Base-by-base conservation (phyloP, 2,113 vertebrate species). In the Nematolebias whitei region DNA sequence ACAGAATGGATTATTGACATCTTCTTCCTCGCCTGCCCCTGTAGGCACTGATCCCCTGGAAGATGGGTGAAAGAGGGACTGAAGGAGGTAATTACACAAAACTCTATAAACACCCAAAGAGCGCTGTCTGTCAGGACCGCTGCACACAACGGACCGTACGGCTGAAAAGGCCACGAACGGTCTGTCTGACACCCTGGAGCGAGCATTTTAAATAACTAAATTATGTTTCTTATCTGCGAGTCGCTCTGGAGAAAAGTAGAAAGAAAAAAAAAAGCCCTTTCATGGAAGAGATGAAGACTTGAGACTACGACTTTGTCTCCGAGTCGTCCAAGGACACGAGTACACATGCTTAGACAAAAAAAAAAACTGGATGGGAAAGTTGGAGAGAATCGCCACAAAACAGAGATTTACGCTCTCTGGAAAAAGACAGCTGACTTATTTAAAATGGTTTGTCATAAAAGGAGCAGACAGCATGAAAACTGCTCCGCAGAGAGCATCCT, bases 1-100 rank as follows among this genome's bases (percentile, higher is more conserved):
- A 57, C 60, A 60, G 79, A 68, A 77, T 62, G 71, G 83, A 80
- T 88, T 90, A 90, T 91, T 91, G 89, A 87, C 88, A 89, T 90
- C 76, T 82, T 79, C 70, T 71, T 79, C 72, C 58, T 65, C 5
- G 74, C 47, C 68, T 70, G 63, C 80, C 87, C 81, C 85, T 50
- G 72, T 63, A 70, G 88, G 83, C 85, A n/a, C 82, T 65, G 76
- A 82, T 81, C 80, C 82, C 73, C 62, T 0, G 68, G 71, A 81
- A 82, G 56, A 39, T 55, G 72, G 81, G 74, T 44, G 74, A 77
- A 80, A 64, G 58, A 56, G 72, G 82, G 73, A 84, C 72, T 81
- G 85, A 83, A 67, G 75, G 10, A 82, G 83, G 85, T 83, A 88
- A 89, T 91, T 90, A 88, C 80, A 65, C 65, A 71, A 69, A 83